phyloP scores from a whole-genome alignment of 2,797 vertebrate species.

The Eupleurogrammus muticus region DNA sequence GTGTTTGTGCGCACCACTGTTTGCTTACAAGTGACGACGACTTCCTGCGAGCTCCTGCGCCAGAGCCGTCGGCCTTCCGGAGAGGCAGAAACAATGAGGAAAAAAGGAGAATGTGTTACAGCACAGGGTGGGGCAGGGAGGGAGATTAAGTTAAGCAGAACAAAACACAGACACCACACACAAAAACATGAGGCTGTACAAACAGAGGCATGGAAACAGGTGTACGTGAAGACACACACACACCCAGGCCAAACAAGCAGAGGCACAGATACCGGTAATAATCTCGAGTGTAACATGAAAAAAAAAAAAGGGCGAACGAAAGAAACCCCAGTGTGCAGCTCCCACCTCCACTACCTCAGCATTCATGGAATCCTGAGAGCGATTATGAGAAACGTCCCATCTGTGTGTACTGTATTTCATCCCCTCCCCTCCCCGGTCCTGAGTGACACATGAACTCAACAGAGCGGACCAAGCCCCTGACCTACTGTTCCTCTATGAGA shows the following conservation, averaged over 20 bases:
- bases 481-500: constrained; percentile 60
- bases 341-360: constrained; percentile 1
- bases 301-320: not conserved
- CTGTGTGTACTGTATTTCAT: constrained; percentile 5
- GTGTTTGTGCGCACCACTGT: constrained; percentile 60
- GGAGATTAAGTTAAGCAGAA: constrained; percentile 21
- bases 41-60: constrained; percentile 61
- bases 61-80: constrained; percentile 23
- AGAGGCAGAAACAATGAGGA: constrained; percentile 67
- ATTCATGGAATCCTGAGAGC: not conserved
- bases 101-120: constrained; percentile 44
- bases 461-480: constrained; percentile 50
- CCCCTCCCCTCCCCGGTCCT: constrained; percentile 11
- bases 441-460: constrained; percentile 51
- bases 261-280: not conserved
- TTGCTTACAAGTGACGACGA: constrained; percentile 46
- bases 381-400: constrained; percentile 20
- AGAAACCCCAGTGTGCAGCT: not conserved
- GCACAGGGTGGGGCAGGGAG: constrained; percentile 37
- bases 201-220: constrained; percentile 45
- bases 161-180: constrained; percentile 3
- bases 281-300: not conserved
- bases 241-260: constrained; percentile 25
- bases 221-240: constrained; percentile 31
- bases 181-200: constrained; percentile 22